A percentile compares a stretch with the other conserved stretches of the same genome.
Evolutionary conservation across 1,140 invertebrate genomes (phyloP).

Genomic region (Grapholita molesta): DNA sequence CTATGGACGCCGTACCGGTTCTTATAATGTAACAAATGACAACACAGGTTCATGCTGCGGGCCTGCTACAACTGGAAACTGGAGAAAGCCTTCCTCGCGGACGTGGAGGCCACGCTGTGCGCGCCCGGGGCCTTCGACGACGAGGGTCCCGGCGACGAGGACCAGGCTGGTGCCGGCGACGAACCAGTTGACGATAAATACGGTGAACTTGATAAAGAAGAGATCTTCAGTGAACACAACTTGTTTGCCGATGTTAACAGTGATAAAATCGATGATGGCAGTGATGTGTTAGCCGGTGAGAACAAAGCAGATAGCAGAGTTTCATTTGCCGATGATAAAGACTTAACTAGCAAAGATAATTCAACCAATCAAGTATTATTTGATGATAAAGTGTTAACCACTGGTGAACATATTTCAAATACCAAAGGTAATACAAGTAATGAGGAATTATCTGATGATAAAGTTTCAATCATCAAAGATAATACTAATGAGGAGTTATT

Average conservation of each 20-base stretch:
- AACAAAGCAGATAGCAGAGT: background rate
- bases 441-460: too few species aligned
- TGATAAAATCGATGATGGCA: background rate
- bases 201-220: background rate
- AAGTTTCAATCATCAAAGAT: too few species aligned
- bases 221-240: background rate
- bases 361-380: background rate
- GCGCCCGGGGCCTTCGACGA: constrained; percentile 62
- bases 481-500: too few species aligned
- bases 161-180: constrained; percentile 57
- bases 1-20: too few species aligned
- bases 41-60: constrained; percentile 84
- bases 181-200: constrained; percentile 11
- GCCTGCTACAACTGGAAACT: constrained; percentile 94
- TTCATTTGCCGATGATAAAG: background rate
- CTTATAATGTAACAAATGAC: background rate
- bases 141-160: constrained; percentile 67
- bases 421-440: background rate
- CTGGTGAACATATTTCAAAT: background rate
- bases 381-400: background rate
- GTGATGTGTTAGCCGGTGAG: background rate
- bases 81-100: constrained; percentile 94
- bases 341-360: background rate
- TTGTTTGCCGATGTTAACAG: background rate
- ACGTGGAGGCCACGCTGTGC: constrained; percentile 85